A percentile compares a stretch with the other conserved stretches of the same genome.
phyloP scores from a whole-genome alignment of 2,888 invertebrate genomes.

The Lithodes maja region DNA sequence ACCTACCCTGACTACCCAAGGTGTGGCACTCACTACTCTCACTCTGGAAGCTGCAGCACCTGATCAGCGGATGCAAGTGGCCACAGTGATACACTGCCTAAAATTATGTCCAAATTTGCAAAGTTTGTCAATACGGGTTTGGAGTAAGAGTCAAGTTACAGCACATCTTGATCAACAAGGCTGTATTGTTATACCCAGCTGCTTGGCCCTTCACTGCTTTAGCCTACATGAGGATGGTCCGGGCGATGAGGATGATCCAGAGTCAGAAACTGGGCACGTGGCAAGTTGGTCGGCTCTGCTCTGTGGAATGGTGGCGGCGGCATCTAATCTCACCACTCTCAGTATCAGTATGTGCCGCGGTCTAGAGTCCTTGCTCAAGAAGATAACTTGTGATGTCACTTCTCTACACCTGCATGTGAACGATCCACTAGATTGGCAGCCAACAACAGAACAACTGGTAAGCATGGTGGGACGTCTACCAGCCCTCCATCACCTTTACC shows the following conservation, averaged over 20 bases:
- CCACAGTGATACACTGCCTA: constrained; percentile 33
- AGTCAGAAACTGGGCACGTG: constrained; percentile 22
- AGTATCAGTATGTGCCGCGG: constrained; percentile 57
- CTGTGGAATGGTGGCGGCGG: constrained; percentile 22
- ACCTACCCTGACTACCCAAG: constrained; percentile 36
- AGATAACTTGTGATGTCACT: constrained; percentile 16
- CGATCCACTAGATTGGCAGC: constrained; percentile 52
- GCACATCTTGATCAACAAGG: constrained; percentile 15
- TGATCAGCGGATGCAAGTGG: constrained; percentile 19
- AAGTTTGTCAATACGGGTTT: constrained; percentile 39
- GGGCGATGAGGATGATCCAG: constrained; percentile 44
- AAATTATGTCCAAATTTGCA: constrained; percentile 48
- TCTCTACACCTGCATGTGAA: constrained; percentile 52
- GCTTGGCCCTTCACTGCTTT: constrained; percentile 24
- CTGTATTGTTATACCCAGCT: constrained; percentile 9
- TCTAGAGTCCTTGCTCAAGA: constrained; percentile 44
- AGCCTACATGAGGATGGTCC: constrained; percentile 61
- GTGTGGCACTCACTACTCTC: constrained; percentile 27
- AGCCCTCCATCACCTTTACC: constrained; percentile 44
- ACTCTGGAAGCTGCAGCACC: constrained; percentile 49
- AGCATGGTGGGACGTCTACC: constrained; percentile 46
- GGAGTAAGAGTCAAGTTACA: constrained; percentile 46
- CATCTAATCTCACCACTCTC: constrained; percentile 35
- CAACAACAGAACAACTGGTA: constrained; percentile 29
- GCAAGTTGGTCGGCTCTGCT: constrained; percentile 46